Base-by-base conservation (phyloP, 2,113 vertebrate species). In the Zapornia atra region DNA sequence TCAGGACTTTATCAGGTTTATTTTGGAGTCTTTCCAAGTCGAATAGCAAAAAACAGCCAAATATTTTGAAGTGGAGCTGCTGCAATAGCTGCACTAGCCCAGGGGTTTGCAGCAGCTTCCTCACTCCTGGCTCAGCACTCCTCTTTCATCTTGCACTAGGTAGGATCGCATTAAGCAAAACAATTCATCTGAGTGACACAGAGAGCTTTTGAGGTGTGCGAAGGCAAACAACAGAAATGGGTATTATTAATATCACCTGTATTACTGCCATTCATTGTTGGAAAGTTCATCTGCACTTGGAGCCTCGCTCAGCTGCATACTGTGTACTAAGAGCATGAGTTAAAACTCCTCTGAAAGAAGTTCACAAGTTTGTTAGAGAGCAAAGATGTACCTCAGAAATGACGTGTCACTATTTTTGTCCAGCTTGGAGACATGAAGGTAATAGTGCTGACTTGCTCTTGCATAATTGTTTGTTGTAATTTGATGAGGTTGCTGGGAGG, bases 11-110 rank as follows among this genome's bases (percentile, higher is more conserved):
- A 79, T 84, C 33, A 83, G 18, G 44, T 92, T 97, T 97, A 34
- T 83, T 88, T 79, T 97, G 95, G 93, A 96, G 76, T 6, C 48
- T 90, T 91, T 86, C 86, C 93, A 95, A 78, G 53, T 83, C 31
- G 78, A 90, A 71, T 29, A 84, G 38, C 8, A 56, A 70, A 90
- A 34, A 77, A 9, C 36, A 69, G 57, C 34, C 11, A 64, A 60
- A 94, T 56, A 15, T 46, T 50, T 70, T 38, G 10, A 69, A 86
- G 11, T 38, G 26, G 89, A 91, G n/a, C 64, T 82, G n/a, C 46
- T 91, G 33, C n/a, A 89, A 20, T 73, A 96, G 56, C 63, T 93
- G 29, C 44, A 66, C 16, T 89, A 90, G 34, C 10, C 28, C 2
- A 5, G 8, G 53, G 22, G 22, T 87, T 85, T 88, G 38, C 18